Conservation (phyloP, 2,888 invertebrate genomes). For the Eutolmus rufibarbis region DNA sequence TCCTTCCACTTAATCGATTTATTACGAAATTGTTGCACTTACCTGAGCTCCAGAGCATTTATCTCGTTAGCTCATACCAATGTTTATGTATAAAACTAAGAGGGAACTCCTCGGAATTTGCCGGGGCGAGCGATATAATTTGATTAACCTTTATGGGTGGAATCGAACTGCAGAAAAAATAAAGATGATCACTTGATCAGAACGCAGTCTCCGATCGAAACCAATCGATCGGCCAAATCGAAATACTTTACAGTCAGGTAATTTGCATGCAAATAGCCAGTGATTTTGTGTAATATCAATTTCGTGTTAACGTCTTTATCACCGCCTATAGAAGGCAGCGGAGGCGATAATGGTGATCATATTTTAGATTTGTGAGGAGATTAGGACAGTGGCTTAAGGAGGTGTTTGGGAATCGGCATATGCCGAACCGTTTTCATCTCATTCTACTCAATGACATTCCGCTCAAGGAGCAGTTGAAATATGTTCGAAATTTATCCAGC, state of each 20-base stretch:
- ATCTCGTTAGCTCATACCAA: not conserved
- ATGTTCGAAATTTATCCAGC: constrained; percentile 9
- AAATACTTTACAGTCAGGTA: constrained; percentile 32
- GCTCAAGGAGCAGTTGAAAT: constrained; percentile 8
- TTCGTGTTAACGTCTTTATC: constrained; percentile 43
- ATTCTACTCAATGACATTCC: constrained; percentile 17
- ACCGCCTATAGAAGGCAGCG: constrained; percentile 9
- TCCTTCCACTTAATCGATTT: constrained; percentile 29
- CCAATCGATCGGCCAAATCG: constrained; percentile 34
- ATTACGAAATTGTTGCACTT: constrained; percentile 18
- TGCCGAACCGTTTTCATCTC: not conserved
- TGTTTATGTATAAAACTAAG: not conserved
- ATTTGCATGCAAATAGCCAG: constrained; percentile 46
- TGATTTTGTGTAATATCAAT: constrained; percentile 46
- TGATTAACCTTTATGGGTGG: constrained; percentile 35
- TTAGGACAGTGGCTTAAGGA: constrained; percentile 17
- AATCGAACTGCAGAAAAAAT: constrained; percentile 25
- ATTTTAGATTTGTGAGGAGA: constrained; percentile 32
- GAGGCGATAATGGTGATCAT: constrained; percentile 36
- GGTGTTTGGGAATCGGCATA: not conserved
- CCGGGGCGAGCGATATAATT: constrained; percentile 18
- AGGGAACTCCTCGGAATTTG: not conserved
- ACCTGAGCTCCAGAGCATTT: constrained; percentile 17
- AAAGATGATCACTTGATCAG: constrained; percentile 29
- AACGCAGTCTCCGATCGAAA: constrained; percentile 8